These are phyloP conservation scores for Toxotes jaculatrix DNA, from an alignment of 2,113 vertebrate species.

Conservation along the genomic window DNA sequence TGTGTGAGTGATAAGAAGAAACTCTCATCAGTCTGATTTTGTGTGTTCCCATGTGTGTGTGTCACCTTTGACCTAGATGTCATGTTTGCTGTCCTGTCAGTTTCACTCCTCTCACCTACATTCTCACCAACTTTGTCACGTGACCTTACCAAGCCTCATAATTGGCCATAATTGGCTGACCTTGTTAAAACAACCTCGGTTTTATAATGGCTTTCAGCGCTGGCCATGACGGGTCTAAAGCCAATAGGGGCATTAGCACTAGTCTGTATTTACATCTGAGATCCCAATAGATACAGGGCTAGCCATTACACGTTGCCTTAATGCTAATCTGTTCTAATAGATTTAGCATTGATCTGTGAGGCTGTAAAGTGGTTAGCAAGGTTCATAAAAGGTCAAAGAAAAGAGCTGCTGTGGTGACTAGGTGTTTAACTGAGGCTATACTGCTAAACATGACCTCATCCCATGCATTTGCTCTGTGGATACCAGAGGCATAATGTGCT, in stretches of 20 bases:
- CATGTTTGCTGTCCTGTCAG: neutral
- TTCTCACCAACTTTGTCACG: constrained; percentile 29
- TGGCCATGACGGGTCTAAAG: constrained; percentile 32
- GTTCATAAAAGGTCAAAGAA: constrained; percentile 64
- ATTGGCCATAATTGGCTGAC: constrained; percentile 65
- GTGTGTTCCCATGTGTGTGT: neutral
- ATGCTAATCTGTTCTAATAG: constrained; percentile 74
- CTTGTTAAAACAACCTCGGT: constrained; percentile 66
- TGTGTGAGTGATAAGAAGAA: neutral
- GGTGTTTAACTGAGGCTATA: neutral
- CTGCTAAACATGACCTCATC: constrained; percentile 49
- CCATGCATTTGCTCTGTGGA: neutral
- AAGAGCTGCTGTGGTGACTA: constrained; percentile 17
- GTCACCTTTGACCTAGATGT: constrained; percentile 33
- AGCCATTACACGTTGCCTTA: constrained; percentile 63
- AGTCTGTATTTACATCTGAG: constrained; percentile 72
- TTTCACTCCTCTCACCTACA: constrained; percentile 13
- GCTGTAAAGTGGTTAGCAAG: constrained; percentile 60
- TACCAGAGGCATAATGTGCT: neutral
- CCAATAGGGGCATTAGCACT: constrained; percentile 61
- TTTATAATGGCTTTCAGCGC: constrained; percentile 67
- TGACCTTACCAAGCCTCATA: constrained; percentile 49
- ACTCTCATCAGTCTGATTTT: neutral
- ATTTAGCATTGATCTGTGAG: constrained; percentile 75
- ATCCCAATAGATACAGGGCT: constrained; percentile 62